phyloP scores from a whole-genome alignment of 53 echinoderm and acorn worm species.

The Crossaster papposus region DNA sequence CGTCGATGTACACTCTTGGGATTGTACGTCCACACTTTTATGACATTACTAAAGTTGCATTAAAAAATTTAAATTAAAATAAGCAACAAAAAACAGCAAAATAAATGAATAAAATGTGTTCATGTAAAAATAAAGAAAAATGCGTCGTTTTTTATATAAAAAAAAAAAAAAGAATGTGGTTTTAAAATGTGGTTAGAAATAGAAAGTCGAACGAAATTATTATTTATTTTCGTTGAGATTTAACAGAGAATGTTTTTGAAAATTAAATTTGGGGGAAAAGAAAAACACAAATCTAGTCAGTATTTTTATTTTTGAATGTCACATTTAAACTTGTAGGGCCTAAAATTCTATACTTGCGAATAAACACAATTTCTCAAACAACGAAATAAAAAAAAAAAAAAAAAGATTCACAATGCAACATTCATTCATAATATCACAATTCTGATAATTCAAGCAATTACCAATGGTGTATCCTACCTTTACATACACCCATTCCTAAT shows the following conservation, averaged over 20 bases:
- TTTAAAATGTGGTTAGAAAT: background rate
- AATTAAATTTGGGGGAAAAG: background rate
- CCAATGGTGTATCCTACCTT: too few relatives aligned
- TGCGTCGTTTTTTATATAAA: background rate
- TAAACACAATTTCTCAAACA: background rate
- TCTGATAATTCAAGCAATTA: too few relatives aligned
- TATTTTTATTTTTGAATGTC: background rate
- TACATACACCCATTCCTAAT: too few relatives aligned
- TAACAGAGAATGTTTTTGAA: background rate
- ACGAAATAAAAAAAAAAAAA: too few relatives aligned
- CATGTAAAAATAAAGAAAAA: background rate
- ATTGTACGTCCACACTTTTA: conserved; percentile 31
- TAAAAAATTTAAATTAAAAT: background rate
- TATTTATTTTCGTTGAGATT: too few relatives aligned
- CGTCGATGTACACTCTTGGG: conserved; percentile 6
- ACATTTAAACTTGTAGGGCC: background rate
- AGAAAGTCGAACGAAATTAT: background rate
- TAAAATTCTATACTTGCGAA: background rate
- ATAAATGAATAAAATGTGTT: background rate
- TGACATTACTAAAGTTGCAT: conserved; percentile 12
- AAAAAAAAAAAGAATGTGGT: background rate
- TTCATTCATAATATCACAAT: too few relatives aligned
- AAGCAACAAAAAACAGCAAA: background rate
- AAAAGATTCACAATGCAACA: too few relatives aligned
- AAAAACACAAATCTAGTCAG: background rate